Percentiles rank a stretch among this genome's conserved stretches.
These are phyloP conservation scores for Phthorimaea operculella DNA, from an alignment of 1,140 invertebrate genomes.

Conservation along the genomic window DNA sequence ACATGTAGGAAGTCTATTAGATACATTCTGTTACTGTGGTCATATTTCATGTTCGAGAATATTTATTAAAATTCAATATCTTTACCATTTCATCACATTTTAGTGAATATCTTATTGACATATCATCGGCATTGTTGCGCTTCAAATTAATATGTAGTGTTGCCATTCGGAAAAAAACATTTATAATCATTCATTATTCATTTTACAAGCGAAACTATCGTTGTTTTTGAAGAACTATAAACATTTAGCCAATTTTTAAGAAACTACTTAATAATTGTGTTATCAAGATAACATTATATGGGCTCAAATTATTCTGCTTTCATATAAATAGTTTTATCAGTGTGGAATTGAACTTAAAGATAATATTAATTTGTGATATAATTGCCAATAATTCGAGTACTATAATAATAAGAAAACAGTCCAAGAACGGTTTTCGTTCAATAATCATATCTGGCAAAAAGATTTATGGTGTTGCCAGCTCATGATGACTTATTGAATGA, in stretches of 20 bases:
- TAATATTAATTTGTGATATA: conserved; percentile 49
- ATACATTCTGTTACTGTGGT: too few relatives aligned
- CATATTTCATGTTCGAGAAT: not conserved
- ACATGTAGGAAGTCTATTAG: too few relatives aligned
- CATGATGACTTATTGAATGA: not conserved
- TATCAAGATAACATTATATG: not conserved
- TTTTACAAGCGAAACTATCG: not conserved
- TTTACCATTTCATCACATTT: not conserved
- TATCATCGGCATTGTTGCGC: conserved; percentile 61
- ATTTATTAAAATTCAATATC: not conserved
- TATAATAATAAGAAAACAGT: not conserved
- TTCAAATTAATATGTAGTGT: conserved; percentile 45
- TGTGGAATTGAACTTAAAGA: conserved; percentile 6
- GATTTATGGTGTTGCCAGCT: not conserved
- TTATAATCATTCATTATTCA: not conserved
- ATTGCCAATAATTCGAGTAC: conserved; percentile 36
- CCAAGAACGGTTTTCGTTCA: too few relatives aligned
- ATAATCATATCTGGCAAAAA: not conserved
- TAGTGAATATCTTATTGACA: conserved; percentile 41
- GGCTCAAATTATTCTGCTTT: not conserved
- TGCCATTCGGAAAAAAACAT: conserved; percentile 19
- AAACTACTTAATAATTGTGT: not conserved
- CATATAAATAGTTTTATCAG: not conserved
- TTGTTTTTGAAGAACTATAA: not conserved
- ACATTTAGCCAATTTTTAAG: not conserved